phyloP scores from a whole-genome alignment of 2,113 vertebrate genomes.

The Laticauda colubrina region DNA sequence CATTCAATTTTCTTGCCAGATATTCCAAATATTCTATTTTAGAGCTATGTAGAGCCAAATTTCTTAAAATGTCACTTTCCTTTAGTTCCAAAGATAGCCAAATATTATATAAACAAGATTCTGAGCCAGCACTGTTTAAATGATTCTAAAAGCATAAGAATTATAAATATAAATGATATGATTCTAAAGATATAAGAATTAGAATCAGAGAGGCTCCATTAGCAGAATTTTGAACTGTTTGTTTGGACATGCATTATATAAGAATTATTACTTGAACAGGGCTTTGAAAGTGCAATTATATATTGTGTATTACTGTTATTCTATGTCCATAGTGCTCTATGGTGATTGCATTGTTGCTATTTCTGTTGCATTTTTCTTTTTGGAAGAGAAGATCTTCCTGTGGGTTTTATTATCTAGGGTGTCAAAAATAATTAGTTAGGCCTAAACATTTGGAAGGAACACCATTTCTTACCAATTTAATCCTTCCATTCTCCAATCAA shows the following conservation, averaged over 20 bases:
- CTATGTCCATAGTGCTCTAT: neutral
- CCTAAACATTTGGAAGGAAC: neutral
- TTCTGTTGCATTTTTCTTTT: neutral
- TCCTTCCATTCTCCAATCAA: neutral
- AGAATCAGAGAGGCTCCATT: neutral
- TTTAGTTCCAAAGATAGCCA: neutral
- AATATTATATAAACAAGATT: neutral
- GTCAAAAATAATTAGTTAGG: neutral
- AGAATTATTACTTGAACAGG: neutral
- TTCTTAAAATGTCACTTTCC: neutral
- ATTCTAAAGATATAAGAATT: neutral
- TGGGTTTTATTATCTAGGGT: neutral
- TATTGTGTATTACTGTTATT: neutral
- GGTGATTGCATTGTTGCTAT: neutral
- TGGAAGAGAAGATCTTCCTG: neutral
- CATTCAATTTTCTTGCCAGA: neutral
- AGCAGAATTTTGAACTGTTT: neutral
- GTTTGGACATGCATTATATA: neutral
- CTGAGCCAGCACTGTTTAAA: neutral
- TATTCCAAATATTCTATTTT: neutral
- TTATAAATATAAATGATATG: neutral
- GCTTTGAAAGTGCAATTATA: neutral
- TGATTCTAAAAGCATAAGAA: neutral
- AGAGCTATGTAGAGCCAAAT: neutral
- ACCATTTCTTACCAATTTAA: neutral